These are phyloP conservation scores for Drosophila subpulchrella DNA, from an alignment of 1,140 invertebrate species.

Conservation along the genomic window DNA sequence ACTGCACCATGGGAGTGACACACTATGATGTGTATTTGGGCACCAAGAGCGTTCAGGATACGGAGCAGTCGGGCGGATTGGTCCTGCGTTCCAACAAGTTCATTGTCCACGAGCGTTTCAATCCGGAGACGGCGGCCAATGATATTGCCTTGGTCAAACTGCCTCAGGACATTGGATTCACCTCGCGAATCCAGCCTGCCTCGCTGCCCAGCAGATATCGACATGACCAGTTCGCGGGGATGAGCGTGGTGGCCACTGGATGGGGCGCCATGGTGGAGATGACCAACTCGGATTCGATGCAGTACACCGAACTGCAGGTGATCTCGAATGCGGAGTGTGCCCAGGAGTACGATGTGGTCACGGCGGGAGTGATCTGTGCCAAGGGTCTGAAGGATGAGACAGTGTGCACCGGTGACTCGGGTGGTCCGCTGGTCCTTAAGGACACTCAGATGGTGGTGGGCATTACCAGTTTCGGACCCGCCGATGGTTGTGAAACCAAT, in stretches of 20 bases:
- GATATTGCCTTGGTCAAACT: constrained; percentile 81
- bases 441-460: constrained; percentile 76
- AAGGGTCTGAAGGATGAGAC: constrained; percentile 79
- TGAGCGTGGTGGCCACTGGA: constrained; percentile 76
- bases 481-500: constrained; percentile 79
- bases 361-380: constrained; percentile 71
- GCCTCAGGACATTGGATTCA: constrained; percentile 64
- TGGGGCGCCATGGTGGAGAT: constrained; percentile 78
- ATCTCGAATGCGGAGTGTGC: constrained; percentile 76
- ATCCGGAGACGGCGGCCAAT: constrained; percentile 74
- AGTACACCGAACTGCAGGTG: constrained; percentile 78
- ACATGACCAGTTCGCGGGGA: constrained; percentile 64
- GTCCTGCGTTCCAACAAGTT: constrained; percentile 77
- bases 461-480: constrained; percentile 80
- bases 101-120: constrained; percentile 75
- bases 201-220: constrained; percentile 50
- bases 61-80: constrained; percentile 58
- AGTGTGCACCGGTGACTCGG: constrained; percentile 79
- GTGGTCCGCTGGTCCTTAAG: constrained; percentile 76
- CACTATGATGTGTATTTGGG: constrained; percentile 80
- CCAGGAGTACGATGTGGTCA: constrained; percentile 79
- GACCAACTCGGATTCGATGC: constrained; percentile 74
- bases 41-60: constrained; percentile 74
- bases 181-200: constrained; percentile 69
- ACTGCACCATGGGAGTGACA: constrained; percentile 88